Evolutionary conservation across 2,113 vertebrate species (phyloP), one percentile per base, ranked within the genome.

Genomic region (Tachysurus fulvidraco): DNA sequence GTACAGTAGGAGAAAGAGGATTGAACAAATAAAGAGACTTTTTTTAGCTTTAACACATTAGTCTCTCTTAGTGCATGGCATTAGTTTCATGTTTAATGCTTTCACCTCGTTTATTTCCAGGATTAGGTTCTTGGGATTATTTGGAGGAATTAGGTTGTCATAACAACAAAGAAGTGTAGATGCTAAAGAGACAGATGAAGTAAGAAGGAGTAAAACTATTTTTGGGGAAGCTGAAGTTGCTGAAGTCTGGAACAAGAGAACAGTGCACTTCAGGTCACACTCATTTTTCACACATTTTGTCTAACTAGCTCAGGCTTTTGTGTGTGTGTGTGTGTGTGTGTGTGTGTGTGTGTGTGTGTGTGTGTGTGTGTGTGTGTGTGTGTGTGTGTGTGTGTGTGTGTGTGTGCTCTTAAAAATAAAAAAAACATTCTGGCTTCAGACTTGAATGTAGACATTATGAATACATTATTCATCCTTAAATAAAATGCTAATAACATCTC

Each of bases 181-280:
- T 9, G 17, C 21, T 36, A 80, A 36, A 36, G 80, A 71, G 81
- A 83, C 17, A 84, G 85, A 81, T 59, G 46, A 84, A 78, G 73
- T 78, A 64, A 86, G 19, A 60, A 81, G 77, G 69, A 57, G 77
- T 10, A 71, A 76, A 82, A 82, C 77, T 87, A 81, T 79, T 77
- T 87, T 87, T 76, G 28, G 81, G 77, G 41, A 87, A 55, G 71
- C 41, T 65, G 55, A 55, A 60, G 83, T 85, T 59, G n/a, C 21
- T 30, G 46, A 50, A 50, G 41, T 84, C 83, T 84, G 83, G 46
- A 87, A 82, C 62, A 84, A 84, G 59, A 87, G 85, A 52, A 64
- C 77, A 82, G 85, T 86, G 54, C 25, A 59, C 82, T 83, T 76
- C 77, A 82, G 89, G 84, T 88, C 81, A 86, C 81, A 46, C 77